Conservation (phyloP, 2,888 invertebrate genomes). For the Erebia ligea region DNA sequence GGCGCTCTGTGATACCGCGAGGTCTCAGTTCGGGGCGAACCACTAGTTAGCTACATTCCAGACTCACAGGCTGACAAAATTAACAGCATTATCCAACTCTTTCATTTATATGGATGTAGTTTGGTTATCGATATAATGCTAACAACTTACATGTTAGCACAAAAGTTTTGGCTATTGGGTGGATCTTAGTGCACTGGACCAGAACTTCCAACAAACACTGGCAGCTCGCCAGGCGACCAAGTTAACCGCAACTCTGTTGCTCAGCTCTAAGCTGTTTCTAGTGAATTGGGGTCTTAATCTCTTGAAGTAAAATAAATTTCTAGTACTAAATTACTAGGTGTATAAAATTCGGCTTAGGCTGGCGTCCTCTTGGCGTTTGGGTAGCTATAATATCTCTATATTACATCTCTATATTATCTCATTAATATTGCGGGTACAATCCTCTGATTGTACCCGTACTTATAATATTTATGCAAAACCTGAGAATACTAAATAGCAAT, state of each 20-base stretch:
- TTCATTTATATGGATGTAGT: not conserved
- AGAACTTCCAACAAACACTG: constrained; percentile 18
- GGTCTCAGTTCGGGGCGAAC: too few species aligned
- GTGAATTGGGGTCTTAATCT: constrained; percentile 20
- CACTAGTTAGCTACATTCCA: too few species aligned
- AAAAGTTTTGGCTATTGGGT: constrained; percentile 14
- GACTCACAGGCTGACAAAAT: too few species aligned
- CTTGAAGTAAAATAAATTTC: constrained; percentile 16
- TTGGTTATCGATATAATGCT: constrained; percentile 6
- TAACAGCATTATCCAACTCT: too few species aligned
- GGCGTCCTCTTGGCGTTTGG: too few species aligned
- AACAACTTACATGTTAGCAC: constrained; percentile 11
- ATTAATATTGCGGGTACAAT: too few species aligned
- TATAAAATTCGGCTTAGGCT: not conserved
- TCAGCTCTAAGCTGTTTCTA: constrained; percentile 21
- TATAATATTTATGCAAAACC: too few species aligned
- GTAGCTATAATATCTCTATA: too few species aligned
- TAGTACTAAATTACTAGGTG: not conserved
- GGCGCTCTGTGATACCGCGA: too few species aligned
- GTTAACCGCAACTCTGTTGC: constrained; percentile 17
- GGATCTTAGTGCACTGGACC: constrained; percentile 14
- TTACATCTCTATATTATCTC: too few species aligned
- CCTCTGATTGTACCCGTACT: too few species aligned
- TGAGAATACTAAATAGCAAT: too few species aligned
- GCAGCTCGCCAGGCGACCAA: constrained; percentile 21